Base-by-base conservation (phyloP, 2,113 vertebrate species). In the Dinomys branickii region DNA sequence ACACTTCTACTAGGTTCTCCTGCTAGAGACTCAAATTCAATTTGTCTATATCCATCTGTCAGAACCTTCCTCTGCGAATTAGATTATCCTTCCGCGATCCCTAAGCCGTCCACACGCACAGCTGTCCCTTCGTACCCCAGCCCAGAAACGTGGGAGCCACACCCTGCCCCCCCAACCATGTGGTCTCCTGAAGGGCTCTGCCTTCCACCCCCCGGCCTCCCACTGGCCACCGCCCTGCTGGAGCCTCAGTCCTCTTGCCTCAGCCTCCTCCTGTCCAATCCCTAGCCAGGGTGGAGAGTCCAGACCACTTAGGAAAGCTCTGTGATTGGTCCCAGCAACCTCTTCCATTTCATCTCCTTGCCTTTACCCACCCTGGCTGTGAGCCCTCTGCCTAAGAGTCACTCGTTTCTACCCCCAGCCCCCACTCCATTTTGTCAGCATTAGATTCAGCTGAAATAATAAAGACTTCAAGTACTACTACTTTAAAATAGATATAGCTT, bases 31-130 rank as follows among this genome's bases (percentile, higher is more conserved):
- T 95, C 96, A 90, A 80, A 98, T 97, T 92, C 81, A 88, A 93
- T 98, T 95, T 97, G 95, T 97, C 95, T 65, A 0, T 82, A 92
- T 91, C 92, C 82, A 85, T 97, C 96, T 98, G 92, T 96, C 92
- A 88, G 65, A 58, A 47, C 83, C 94, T 92, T 96, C 54, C 52
- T 94, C 89, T 85, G 81, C 90, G 92, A 85, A 97, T 97, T 78
- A 78, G 41, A 95, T 97, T 93, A 85, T 77, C 90, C 47, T 94
- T 67, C 82, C 82, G 59, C n/a, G 33, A 73, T 87, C 81, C 84
- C 71, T 17, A 92, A 63, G 28, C 63, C 61, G 44, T 91, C 83
- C 38, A 22, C 54, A 0, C 5, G 73, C 61, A 58, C 52, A n/a
- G 44, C 67, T 8, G 1, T 35, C 67, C 58, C 85, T 69, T 52